Base-by-base conservation (phyloP, 2,888 invertebrate genomes). In the Frankliniella fusca region DNA sequence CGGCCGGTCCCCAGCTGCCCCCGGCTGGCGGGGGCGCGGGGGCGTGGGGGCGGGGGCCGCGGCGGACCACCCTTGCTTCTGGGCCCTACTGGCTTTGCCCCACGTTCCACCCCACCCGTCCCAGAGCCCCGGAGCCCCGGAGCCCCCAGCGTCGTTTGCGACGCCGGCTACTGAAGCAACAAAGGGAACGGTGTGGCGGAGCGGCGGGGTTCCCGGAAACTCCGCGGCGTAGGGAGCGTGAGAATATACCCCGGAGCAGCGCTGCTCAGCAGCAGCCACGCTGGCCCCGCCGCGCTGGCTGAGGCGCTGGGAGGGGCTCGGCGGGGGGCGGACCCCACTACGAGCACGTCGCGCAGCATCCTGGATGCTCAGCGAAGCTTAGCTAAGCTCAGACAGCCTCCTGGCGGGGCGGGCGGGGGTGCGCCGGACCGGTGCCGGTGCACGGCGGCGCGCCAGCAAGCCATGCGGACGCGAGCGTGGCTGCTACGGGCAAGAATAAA, bases 111-210 rank as follows among this genome's bases (percentile, higher is more conserved):
- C 23, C 23, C 23, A 23, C 23, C 70, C 70, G 9, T 27, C 23
- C 70, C 70, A 70, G 20, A 20, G 54, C 15, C 61, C 61, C 70
- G 23, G 9, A 70, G 70, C 70, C 70, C 70, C 70, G 70, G 70
- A 76, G 70, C 70, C 70, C 70, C 70, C 70, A 76, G 70, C 70
- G 70, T 76, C 70, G 70, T 76, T 76, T 76, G 70, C 70, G 70
- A 27, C 70, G 70, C 70, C 70, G 70, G 70, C 70, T 27, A 18
- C 70, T 27, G 70, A 27, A 76, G 70, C 70, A 76, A 76, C 70
- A 76, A 76, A 76, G 70, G 70, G 15, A 38, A 61, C 70, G 70
- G 70, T 20, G 65, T 7, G 23, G 70, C 8, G 23, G n/a, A n/a
- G 15, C 0, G 61, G 61, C 20, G 61, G 15, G 15, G 15, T 18